A percentile compares a stretch with the other conserved stretches of the same genome.
Conservation (phyloP, 2,888 invertebrate species). For the Pemphredon lugubris region DNA sequence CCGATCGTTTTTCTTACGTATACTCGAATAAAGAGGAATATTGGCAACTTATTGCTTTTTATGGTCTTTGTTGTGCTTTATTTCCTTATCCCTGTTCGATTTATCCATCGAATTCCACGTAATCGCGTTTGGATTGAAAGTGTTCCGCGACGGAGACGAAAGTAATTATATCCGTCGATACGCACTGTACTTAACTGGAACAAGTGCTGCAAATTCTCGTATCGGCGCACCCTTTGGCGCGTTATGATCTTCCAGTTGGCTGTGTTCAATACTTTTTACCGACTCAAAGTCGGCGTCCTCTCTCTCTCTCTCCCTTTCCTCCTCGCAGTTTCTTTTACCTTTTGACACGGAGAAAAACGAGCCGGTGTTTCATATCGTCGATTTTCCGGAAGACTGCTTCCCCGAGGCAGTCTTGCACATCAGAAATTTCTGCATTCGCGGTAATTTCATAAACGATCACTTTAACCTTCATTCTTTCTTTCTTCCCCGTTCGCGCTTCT, state of each 20-base stretch:
- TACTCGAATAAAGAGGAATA: no score
- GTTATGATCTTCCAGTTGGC: constrained; percentile 68
- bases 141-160: no score
- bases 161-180: no score
- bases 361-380: constrained; percentile 77
- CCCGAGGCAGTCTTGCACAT: constrained; percentile 54
- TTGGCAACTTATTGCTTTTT: no score
- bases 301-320: constrained; percentile 16
- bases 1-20: no score
- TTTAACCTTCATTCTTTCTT: constrained; percentile 18
- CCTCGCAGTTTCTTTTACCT: constrained; percentile 43
- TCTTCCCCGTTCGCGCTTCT: constrained; percentile 8
- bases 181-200: no score
- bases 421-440: constrained; percentile 61
- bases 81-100: no score
- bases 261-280: constrained; percentile 73
- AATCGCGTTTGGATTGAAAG: no score
- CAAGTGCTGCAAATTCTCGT: no score
- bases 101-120: no score
- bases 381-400: constrained; percentile 77
- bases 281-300: constrained; percentile 62
- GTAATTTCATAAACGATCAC: constrained; percentile 71
- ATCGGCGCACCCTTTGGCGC: constrained; percentile 26
- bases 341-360: constrained; percentile 39
- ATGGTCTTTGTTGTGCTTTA: no score